Conservation (phyloP, 1,140 invertebrate species). For the Micrasema minimum region DNA sequence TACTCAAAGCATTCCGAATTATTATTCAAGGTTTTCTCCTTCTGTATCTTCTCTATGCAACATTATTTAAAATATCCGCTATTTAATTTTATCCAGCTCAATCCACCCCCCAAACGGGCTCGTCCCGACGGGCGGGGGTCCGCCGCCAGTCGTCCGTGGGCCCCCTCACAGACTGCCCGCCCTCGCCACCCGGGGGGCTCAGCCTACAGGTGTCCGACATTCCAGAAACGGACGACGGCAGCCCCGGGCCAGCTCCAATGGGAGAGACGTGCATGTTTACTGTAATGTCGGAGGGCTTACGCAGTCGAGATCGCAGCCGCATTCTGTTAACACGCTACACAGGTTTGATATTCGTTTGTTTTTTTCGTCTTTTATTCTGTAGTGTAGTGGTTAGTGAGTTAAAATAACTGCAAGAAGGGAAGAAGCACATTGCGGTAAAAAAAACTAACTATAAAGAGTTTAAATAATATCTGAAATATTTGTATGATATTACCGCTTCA, state of each 20-base stretch:
- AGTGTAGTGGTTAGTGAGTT: no score
- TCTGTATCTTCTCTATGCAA: neutral
- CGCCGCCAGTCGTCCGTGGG: slow-evolving; percentile 70
- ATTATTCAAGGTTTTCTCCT: neutral
- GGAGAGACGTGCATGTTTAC: slow-evolving; percentile 60
- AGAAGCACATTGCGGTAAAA: no score
- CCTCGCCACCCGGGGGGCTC: slow-evolving; percentile 47
- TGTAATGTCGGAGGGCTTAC: slow-evolving; percentile 52
- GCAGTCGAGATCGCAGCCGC: slow-evolving; percentile 62
- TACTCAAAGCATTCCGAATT: no score
- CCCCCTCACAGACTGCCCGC: slow-evolving; percentile 65
- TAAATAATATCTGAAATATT: no score
- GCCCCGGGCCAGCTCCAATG: slow-evolving; percentile 60
- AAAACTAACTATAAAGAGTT: no score
- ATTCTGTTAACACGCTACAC: slow-evolving; percentile 64
- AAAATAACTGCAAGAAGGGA: no score
- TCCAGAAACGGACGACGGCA: slow-evolving; percentile 50
- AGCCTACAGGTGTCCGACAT: slow-evolving; percentile 57
- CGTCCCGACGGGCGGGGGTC: slow-evolving; percentile 66
- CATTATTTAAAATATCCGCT: neutral
- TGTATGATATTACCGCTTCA: no score
- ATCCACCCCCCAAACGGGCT: slow-evolving; percentile 68
- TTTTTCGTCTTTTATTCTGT: no score
- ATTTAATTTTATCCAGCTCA: slow-evolving; percentile 61
- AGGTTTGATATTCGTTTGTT: slow-evolving; percentile 52